A percentile compares a stretch with the other conserved stretches of the same genome.
Evolutionary conservation across 1,140 invertebrate genomes (phyloP).

Genomic region (Parasteatoda tepidariorum): DNA sequence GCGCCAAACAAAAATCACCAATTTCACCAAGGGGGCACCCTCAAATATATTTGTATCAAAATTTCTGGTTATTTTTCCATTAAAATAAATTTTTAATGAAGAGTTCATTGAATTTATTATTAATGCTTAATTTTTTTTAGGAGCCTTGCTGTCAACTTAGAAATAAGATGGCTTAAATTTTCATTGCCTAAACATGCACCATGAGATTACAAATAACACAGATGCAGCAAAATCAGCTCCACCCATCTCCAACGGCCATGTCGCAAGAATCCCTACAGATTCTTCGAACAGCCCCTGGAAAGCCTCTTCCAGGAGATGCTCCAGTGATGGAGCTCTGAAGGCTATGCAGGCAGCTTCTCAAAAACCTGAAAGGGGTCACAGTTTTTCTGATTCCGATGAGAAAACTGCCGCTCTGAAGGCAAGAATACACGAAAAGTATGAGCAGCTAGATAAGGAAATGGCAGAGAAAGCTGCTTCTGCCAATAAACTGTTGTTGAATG

Average conservation of each 20-base stretch:
- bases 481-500: slow-evolving; percentile 12
- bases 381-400: slow-evolving; percentile 53
- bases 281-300: slow-evolving; percentile 6
- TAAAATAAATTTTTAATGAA: too few relatives aligned
- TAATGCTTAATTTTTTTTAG: too few relatives aligned
- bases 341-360: slow-evolving; percentile 25
- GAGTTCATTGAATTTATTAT: too few relatives aligned
- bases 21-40: too few relatives aligned
- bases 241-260: not conserved
- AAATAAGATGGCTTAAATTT: too few relatives aligned
- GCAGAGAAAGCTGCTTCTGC: slow-evolving; percentile 26
- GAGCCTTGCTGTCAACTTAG: too few relatives aligned
- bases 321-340: slow-evolving; percentile 55
- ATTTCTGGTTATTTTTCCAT: too few relatives aligned
- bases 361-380: slow-evolving; percentile 44
- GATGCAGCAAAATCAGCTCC: not conserved
- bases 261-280: not conserved
- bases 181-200: slow-evolving; percentile 46
- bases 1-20: too few relatives aligned
- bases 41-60: too few relatives aligned
- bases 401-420: slow-evolving; percentile 51
- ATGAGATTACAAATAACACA: slow-evolving; percentile 19
- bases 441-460: slow-evolving; percentile 47
- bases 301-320: slow-evolving; percentile 43
- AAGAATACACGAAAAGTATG: slow-evolving; percentile 49